These are phyloP conservation scores for Amphimallon solstitiale DNA, from an alignment of 2,888 invertebrate genomes.

Conservation along the genomic window DNA sequence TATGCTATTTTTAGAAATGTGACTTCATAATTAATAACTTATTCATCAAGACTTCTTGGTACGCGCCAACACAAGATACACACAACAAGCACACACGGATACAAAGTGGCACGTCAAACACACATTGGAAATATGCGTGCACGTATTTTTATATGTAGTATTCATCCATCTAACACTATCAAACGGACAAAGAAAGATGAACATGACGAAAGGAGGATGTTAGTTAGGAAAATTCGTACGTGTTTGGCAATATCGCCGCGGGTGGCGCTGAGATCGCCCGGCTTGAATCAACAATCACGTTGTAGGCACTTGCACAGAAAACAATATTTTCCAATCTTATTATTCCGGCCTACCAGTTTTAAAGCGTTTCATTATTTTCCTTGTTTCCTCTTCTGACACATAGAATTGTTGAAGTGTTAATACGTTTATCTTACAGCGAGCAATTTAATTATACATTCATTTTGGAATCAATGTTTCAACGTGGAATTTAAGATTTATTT, in stretches of 20 bases:
- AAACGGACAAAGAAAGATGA: constrained; percentile 37
- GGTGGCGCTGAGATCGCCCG: constrained; percentile 40
- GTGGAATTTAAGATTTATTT: constrained; percentile 17
- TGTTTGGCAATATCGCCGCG: constrained; percentile 45
- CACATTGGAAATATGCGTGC: constrained; percentile 47
- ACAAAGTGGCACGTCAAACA: constrained; percentile 42
- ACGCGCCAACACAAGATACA: constrained; percentile 11
- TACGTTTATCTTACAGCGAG: background rate
- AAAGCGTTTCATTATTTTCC: background rate
- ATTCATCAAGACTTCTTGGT: constrained; percentile 17
- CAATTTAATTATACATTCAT: constrained; percentile 6
- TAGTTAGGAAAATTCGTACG: constrained; percentile 44
- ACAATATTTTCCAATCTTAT: background rate
- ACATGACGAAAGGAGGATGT: constrained; percentile 43
- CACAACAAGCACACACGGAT: constrained; percentile 1
- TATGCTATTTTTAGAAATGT: constrained; percentile 32
- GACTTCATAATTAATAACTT: constrained; percentile 28
- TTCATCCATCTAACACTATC: constrained; percentile 18
- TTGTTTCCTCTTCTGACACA: background rate
- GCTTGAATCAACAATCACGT: constrained; percentile 13
- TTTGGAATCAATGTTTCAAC: constrained; percentile 18
- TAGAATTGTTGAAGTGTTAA: background rate
- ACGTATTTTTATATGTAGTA: constrained; percentile 48
- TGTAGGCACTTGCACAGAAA: background rate
- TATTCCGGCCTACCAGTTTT: background rate